Conservation (phyloP, 2,888 invertebrate genomes). For the Aproaerema taeniolella region DNA sequence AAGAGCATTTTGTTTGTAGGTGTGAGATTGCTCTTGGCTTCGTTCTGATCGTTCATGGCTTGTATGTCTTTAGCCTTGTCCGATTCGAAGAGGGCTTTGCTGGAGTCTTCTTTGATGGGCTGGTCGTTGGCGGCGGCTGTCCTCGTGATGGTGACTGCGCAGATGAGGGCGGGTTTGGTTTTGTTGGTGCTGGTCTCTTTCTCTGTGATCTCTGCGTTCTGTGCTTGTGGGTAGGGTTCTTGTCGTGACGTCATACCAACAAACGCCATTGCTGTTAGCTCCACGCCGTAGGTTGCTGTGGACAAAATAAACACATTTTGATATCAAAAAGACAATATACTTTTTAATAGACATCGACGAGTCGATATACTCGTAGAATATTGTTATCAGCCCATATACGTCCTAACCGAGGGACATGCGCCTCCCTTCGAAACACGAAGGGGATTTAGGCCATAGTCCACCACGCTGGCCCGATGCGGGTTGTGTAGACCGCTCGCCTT, state of each 20-base stretch:
- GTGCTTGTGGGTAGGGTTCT: constrained; percentile 50
- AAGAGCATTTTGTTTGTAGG: constrained; percentile 71
- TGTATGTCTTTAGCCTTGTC: constrained; percentile 73
- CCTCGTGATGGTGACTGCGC: constrained; percentile 57
- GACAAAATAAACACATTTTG: too few species aligned
- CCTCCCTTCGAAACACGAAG: too few species aligned
- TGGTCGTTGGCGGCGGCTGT: constrained; percentile 44
- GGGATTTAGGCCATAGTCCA: too few species aligned
- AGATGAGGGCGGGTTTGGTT: constrained; percentile 60
- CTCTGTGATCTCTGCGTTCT: constrained; percentile 47
- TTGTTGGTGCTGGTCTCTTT: constrained; percentile 49
- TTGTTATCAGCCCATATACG: too few species aligned
- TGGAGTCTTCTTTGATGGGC: constrained; percentile 58
- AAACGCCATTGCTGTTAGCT: constrained; percentile 67
- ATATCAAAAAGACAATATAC: too few species aligned
- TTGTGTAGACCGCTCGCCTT: too few species aligned
- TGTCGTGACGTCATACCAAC: constrained; percentile 59
- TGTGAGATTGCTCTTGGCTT: constrained; percentile 75
- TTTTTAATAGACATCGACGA: too few species aligned
- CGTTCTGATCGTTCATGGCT: constrained; percentile 87
- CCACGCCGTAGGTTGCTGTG: constrained; percentile 60
- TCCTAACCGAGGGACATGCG: too few species aligned
- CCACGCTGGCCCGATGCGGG: too few species aligned
- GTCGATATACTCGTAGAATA: too few species aligned
- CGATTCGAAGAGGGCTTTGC: constrained; percentile 60